phyloP scores from a whole-genome alignment of 2,797 vertebrate species.

The Garrulus glandarius region DNA sequence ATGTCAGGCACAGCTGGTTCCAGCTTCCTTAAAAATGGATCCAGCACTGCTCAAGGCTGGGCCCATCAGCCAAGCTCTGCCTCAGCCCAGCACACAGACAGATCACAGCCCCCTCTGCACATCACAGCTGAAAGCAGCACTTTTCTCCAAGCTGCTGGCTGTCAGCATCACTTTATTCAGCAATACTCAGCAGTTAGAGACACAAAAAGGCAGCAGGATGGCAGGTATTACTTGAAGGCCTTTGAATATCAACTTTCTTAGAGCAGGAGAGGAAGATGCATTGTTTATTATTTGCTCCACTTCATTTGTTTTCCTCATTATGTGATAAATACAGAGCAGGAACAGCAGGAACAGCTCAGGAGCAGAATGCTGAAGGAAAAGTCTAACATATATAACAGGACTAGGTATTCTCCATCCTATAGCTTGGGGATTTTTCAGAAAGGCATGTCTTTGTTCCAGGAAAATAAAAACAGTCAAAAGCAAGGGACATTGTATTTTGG shows the following conservation, averaged over 20 bases:
- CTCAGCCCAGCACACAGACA: not conserved
- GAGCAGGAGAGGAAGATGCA: not conserved
- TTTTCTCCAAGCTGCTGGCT: not conserved
- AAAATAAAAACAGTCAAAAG: not conserved
- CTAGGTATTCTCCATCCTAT: not conserved
- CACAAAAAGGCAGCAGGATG: not conserved
- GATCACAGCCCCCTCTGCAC: not conserved
- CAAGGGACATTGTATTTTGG: not conserved
- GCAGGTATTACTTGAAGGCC: not conserved
- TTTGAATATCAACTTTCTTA: not conserved
- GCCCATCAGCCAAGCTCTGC: not conserved
- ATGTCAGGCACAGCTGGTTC: not conserved
- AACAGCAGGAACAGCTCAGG: not conserved
- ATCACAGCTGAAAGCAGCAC: not conserved
- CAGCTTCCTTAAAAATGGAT: not conserved
- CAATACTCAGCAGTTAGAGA: not conserved
- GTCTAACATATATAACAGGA: not conserved
- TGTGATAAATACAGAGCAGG: not conserved
- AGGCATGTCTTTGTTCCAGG: not conserved
- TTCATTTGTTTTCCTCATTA: not conserved
- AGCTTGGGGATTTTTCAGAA: not conserved
- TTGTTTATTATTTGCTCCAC: not conserved
- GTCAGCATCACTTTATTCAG: not conserved
- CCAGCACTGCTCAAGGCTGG: fast-evolving
- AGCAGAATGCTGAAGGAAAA: not conserved